phyloP scores from a whole-genome alignment of 2,797 vertebrate genomes.

The Erithacus rubecula region DNA sequence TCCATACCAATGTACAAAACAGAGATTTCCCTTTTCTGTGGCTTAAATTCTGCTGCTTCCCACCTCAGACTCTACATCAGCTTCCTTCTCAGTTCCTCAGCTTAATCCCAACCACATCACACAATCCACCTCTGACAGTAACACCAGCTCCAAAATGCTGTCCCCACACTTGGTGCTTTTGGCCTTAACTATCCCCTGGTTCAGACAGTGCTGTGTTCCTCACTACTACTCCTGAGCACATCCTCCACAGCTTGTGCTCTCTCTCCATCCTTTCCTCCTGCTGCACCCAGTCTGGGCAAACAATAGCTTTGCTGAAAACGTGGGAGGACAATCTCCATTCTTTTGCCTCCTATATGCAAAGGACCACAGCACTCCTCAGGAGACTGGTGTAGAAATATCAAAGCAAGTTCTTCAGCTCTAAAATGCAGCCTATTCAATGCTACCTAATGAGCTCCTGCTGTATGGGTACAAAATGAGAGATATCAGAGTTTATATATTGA shows the following conservation, averaged over 20 bases:
- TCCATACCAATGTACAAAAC: background rate
- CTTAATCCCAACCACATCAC: background rate
- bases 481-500: background rate
- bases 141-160: background rate
- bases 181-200: background rate
- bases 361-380: background rate
- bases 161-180: background rate
- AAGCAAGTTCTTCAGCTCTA: background rate
- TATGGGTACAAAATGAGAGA: background rate
- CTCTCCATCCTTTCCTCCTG: background rate
- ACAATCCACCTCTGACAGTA: background rate
- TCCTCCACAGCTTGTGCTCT: background rate
- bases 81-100: background rate
- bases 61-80: background rate
- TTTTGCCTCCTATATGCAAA: background rate
- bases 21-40: background rate
- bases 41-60: background rate
- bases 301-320: background rate
- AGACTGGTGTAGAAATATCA: background rate
- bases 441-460: background rate
- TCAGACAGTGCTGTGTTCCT: background rate
- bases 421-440: background rate
- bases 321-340: background rate
- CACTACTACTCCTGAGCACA: background rate
- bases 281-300: background rate